Evolutionary conservation across 1,140 invertebrate genomes (phyloP).

Genomic region (Portunus trituberculatus): DNA sequence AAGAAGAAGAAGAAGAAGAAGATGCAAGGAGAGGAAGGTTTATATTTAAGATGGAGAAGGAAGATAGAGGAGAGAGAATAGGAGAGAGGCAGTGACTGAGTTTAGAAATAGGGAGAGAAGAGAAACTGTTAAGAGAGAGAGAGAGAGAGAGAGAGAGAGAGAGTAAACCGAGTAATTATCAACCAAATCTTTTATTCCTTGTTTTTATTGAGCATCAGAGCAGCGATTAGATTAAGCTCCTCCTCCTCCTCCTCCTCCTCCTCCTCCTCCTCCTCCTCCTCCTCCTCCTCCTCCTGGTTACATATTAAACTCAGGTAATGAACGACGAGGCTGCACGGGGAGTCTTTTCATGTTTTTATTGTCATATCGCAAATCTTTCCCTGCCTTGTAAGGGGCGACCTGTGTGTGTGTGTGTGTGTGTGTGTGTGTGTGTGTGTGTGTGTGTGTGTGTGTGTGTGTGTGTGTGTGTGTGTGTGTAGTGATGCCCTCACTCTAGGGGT

Average conservation of each 20-base stretch:
- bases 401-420: slow-evolving; percentile 46
- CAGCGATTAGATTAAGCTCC: no score
- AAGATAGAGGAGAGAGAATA: neutral
- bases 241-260: no score
- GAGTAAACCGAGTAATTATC: neutral
- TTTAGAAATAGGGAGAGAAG: neutral
- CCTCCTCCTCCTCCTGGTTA: no score
- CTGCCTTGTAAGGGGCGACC: neutral
- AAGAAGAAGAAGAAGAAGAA: neutral
- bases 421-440: neutral
- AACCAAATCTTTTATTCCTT: neutral
- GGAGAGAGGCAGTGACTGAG: neutral
- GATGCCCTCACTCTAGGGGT: neutral
- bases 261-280: no score
- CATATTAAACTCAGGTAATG: no score
- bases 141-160: slow-evolving; percentile 7
- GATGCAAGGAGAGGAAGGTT: neutral
- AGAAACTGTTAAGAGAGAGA: no score
- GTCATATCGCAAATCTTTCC: no score
- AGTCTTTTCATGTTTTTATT: no score
- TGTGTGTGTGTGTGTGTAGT: neutral
- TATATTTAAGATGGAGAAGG: neutral
- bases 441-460: neutral
- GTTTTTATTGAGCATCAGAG: no score
- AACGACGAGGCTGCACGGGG: no score